phyloP scores from a whole-genome alignment of 2,113 vertebrate species.

The Oryctolagus cuniculus region mOryCun1.1 NC_091453.1:62523501-62524000 shows the following conservation, averaged over 20 bases:
- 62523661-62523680: not conserved
- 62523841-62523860: too few relatives aligned
- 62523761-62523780: not conserved
- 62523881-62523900: too few relatives aligned
- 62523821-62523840: too few relatives aligned
- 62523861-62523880: too few relatives aligned
- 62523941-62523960: too few relatives aligned
- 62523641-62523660: not conserved
- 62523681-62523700: not conserved
- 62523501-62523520: not conserved
- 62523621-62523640: not conserved
- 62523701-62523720: not conserved
- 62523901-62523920: too few relatives aligned
- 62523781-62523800: too few relatives aligned
- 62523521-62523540: not conserved
- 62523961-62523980: too few relatives aligned
- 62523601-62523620: not conserved
- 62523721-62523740: not conserved
- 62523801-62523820: too few relatives aligned
- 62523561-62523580: not conserved
- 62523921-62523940: too few relatives aligned
- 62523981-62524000: too few relatives aligned
- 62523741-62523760: not conserved
- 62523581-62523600: not conserved
- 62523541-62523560: not conserved